Evolutionary conservation across 1,140 invertebrate species (phyloP).

Genomic region (Notospermus geniculatus): DNA sequence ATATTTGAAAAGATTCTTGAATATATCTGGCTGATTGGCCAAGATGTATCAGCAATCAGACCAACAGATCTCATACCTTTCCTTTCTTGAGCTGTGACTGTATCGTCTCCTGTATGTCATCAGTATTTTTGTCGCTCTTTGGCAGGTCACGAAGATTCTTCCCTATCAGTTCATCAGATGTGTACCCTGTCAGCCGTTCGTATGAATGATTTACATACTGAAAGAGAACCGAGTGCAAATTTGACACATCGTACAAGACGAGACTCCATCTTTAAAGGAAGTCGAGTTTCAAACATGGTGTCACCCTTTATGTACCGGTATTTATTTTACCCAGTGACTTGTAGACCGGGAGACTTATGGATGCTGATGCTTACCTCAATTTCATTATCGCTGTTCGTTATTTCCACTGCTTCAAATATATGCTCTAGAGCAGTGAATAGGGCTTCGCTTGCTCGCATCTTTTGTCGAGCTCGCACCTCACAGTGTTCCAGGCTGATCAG

Average conservation of each 20-base stretch:
- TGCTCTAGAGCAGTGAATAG: conserved; percentile 80
- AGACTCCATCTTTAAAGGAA: too few species aligned
- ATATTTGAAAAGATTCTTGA: background rate
- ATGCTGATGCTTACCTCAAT: conserved; percentile 67
- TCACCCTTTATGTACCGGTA: too few species aligned
- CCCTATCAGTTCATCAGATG: conserved; percentile 72
- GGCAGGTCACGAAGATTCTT: conserved; percentile 64
- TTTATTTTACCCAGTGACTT: too few species aligned
- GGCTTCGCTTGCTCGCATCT: conserved; percentile 67
- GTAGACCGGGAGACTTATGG: too few species aligned
- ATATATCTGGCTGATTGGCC: too few species aligned
- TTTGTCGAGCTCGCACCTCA: conserved; percentile 62
- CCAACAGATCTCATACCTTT: conserved; percentile 56
- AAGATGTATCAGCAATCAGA: background rate
- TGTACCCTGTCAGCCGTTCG: conserved; percentile 73
- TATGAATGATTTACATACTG: conserved; percentile 80
- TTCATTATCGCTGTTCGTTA: conserved; percentile 79
- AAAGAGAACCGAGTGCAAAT: conserved; percentile 30
- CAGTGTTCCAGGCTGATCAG: conserved; percentile 69
- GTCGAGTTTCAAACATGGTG: too few species aligned
- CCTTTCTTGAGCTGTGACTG: conserved; percentile 69
- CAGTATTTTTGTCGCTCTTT: conserved; percentile 50
- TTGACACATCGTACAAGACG: background rate
- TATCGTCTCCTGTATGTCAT: conserved; percentile 58
- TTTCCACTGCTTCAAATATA: conserved; percentile 79